Evolutionary conservation across 1,140 invertebrate species (phyloP).

Genomic region (Lucilia cuprina): DNA sequence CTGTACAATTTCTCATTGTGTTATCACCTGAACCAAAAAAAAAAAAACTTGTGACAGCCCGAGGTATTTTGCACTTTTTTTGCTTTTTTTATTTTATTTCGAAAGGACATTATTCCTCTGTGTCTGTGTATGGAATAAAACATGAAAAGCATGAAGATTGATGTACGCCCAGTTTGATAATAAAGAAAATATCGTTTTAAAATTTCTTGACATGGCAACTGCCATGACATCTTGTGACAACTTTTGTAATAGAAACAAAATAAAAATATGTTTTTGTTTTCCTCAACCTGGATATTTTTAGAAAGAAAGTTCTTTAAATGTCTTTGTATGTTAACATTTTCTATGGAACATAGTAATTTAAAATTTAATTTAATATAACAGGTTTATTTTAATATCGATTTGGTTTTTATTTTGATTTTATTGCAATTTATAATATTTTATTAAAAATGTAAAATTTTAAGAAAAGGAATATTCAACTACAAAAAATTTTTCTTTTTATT

Average conservation of each 20-base stretch:
- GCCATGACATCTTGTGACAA: constrained; percentile 10
- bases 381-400: too few species aligned
- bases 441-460: too few species aligned
- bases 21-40: too few species aligned
- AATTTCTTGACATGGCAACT: background rate
- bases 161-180: constrained; percentile 13
- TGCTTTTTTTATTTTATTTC: background rate
- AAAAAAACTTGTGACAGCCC: background rate
- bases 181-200: background rate
- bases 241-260: background rate
- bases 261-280: background rate
- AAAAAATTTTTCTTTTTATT: too few species aligned
- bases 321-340: background rate
- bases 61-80: background rate
- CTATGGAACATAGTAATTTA: too few species aligned
- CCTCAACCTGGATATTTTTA: background rate
- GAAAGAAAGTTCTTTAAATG: background rate
- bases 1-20: too few species aligned
- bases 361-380: too few species aligned
- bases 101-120: background rate
- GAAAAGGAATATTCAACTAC: too few species aligned
- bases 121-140: background rate
- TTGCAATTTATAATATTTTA: too few species aligned
- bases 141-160: background rate
- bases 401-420: too few species aligned